Conservation (phyloP, 2,113 vertebrate genomes). For the Xiphophorus couchianus region DNA sequence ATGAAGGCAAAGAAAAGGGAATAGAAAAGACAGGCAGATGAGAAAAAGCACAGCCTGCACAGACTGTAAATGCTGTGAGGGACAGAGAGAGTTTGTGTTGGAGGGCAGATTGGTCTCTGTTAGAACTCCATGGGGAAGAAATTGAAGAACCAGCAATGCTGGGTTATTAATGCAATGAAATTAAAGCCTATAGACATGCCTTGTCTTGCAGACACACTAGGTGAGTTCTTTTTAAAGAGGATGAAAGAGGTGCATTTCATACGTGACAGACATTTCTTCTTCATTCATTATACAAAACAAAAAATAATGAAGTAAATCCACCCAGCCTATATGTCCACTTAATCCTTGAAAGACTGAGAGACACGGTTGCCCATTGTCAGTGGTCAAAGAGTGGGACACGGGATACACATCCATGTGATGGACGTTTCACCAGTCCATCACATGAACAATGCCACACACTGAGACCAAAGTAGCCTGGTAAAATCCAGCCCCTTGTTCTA, state of each 20-base stretch:
- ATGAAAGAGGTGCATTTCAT: background rate
- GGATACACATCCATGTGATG: background rate
- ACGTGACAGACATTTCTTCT: background rate
- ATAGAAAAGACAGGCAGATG: constrained; percentile 10
- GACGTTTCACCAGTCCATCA: background rate
- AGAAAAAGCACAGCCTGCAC: constrained; percentile 33
- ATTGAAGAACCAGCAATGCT: constrained; percentile 30
- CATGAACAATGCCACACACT: background rate
- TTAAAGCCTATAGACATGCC: constrained; percentile 2
- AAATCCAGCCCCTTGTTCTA: too few relatives aligned
- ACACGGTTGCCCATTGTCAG: background rate
- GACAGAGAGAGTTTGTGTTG: constrained; percentile 42
- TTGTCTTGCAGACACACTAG: background rate
- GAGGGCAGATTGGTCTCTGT: constrained; percentile 50
- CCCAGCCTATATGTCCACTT: background rate
- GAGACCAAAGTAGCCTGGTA: background rate
- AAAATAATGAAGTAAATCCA: background rate
- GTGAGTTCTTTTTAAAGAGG: background rate
- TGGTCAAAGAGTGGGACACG: background rate
- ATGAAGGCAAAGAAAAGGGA: constrained; percentile 39
- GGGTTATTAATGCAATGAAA: constrained; percentile 44
- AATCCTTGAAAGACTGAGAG: background rate
- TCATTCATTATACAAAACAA: background rate
- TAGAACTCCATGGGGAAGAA: constrained; percentile 41
- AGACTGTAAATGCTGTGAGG: constrained; percentile 61